A percentile compares a stretch with the other conserved stretches of the same genome.
Conservation (phyloP, 2,888 invertebrate genomes). For the Eupeodes luniger region DNA sequence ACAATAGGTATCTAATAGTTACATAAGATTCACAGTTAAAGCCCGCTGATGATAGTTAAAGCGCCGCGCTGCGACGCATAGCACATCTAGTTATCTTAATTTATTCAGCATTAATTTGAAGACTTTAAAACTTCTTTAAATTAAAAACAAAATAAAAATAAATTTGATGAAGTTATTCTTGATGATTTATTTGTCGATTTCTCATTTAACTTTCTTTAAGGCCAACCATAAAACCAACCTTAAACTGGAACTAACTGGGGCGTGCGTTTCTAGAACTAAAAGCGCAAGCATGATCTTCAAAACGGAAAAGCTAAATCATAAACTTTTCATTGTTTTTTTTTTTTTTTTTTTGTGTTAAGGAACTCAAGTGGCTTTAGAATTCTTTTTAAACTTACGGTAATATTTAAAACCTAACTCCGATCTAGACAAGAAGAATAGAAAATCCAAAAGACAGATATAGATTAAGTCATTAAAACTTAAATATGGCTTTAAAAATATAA, state of each 20-base stretch:
- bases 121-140: neutral
- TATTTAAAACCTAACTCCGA: neutral
- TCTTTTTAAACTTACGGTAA: neutral
- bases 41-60: neutral
- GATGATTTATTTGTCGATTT: constrained; percentile 58
- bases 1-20: neutral
- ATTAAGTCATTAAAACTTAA: neutral
- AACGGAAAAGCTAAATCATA: constrained; percentile 7
- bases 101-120: constrained; percentile 14
- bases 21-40: constrained; percentile 32
- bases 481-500: constrained; percentile 18
- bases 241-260: constrained; percentile 25
- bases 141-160: constrained; percentile 9
- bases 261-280: neutral
- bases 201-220: constrained; percentile 62
- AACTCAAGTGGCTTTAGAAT: neutral
- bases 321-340: neutral
- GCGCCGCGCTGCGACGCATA: neutral
- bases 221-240: neutral
- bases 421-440: neutral
- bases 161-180: constrained; percentile 14
- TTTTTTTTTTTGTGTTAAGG: neutral
- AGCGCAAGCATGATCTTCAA: neutral
- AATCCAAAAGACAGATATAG: neutral
- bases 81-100: constrained; percentile 12